Base-by-base conservation (phyloP, 2,888 invertebrate genomes). In the Melanostoma mellinum region DNA sequence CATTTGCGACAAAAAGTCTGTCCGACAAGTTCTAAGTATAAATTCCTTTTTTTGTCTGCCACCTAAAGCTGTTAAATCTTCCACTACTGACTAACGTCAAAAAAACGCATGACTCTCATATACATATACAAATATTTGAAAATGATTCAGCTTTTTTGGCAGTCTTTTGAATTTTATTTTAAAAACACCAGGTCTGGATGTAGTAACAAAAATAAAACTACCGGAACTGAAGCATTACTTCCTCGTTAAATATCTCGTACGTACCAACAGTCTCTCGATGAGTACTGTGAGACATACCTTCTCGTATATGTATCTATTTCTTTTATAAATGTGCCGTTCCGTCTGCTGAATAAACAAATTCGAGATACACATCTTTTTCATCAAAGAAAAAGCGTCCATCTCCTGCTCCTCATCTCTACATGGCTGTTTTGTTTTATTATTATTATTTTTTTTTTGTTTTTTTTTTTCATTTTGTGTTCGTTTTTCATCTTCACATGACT, bases 271-370 rank as follows among this genome's bases (percentile, higher is more conserved):
- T 20, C 20, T 20, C 20, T 20, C 20, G 20, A 20, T 20, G 20
- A 20, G 20, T 20, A 20, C 20, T 20, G 20, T 32, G 35, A 46
- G 38, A 48, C 65, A 42, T 52, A 60, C 58, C 48, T 35, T 36
- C n/a, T 63, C 9, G 63, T 58, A 50, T 32, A 1, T 38, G 36
- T 48, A 9, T 32, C 9, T 61, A 36, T 46, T 61, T 63, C 30
- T 73, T 63, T 76, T 69, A 67, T 76, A 67, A 82, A 73, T 77
- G 61, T 75, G 78, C 74, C 79, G 69, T 79, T 74, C 71, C 69
- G 78, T 84, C 78, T 84, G 72, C 58, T 84, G 69, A 84, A 74
- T 79, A 84, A 84, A 84, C 84, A 84, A 71, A 84, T 61, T 40
- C 55, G 8, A 69, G 8, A 58, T 56, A 48, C 63, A 75, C 50